Evolutionary conservation across 2,888 invertebrate species (phyloP), one percentile per base, ranked within the genome.

Genomic region (Drosophila aldrichi): DNA sequence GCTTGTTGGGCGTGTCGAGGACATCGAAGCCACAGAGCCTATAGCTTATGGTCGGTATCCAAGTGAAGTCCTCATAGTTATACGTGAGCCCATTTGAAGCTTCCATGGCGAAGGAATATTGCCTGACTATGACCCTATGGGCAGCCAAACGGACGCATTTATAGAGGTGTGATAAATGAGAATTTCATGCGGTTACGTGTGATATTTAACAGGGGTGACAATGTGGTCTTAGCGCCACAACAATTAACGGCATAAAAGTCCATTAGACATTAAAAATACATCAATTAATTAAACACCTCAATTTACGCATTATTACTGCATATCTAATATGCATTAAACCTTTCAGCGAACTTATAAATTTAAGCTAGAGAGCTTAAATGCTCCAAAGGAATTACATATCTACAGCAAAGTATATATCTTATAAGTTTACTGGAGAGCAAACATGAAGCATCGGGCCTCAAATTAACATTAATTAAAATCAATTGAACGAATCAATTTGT

Each of bases 341-440:
- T 36, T 22, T 36, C 8, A 52, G n/a, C 25, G n/a, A 29, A 18
- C 8, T 29, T 0, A 8, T 52, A 36, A 36, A 51, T 20, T 32
- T 32, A 18, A 22, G 16, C 20, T 3, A 8, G 34, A 18, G 7
- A 22, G 5, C 16, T 20, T 5, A 8, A 14, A n/a, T 18, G 16
- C 10, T 52, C 6, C 16, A 5, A 16, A 22, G 20, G 22, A 38
- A 52, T 36, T 36, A 16, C n/a, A 52, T 16, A 18, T 40, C 40
- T 18, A 8, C 40, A 40, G n/a, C 43, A 43, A 14, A 43, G 18
- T 63, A 49, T 14, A 36, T 25, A 20, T 54, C 34, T 38, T 9
- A 29, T 8, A 40, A 44, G 40, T 64, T 94, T 94, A 29, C 93
- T 96, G 2, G 94, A 94, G 36, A 81, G 96, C 97, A 70, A 54